Percentiles rank a stretch among this genome's conserved stretches.
These are phyloP conservation scores for Cylloceria caligata DNA, from an alignment of 2,888 invertebrate species.

Conservation along the genomic window DNA sequence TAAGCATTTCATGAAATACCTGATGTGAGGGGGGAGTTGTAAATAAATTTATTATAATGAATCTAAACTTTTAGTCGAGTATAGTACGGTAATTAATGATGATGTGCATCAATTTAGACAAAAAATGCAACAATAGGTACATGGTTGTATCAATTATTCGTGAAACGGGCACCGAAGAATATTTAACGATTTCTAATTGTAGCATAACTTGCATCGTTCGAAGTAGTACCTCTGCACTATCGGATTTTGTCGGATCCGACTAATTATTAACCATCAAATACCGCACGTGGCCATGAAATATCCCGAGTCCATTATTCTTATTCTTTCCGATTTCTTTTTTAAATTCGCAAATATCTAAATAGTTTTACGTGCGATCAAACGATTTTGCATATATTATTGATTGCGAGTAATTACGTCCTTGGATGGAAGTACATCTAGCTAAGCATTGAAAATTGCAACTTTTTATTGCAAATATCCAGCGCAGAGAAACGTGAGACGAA, in stretches of 20 bases:
- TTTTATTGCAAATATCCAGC: slow-evolving; percentile 56
- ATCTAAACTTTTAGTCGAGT: slow-evolving; percentile 42
- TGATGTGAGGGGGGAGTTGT: slow-evolving; percentile 60
- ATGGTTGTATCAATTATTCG: slow-evolving; percentile 18
- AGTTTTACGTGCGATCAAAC: slow-evolving; percentile 29
- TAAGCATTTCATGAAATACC: slow-evolving; percentile 15
- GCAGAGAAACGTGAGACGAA: slow-evolving; percentile 25
- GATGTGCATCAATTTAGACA: slow-evolving; percentile 7
- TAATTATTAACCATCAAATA: slow-evolving; percentile 1
- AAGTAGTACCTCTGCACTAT: not conserved
- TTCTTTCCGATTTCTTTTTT: slow-evolving; percentile 22
- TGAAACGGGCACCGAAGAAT: slow-evolving; percentile 24
- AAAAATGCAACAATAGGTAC: slow-evolving; percentile 9
- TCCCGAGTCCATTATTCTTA: slow-evolving; percentile 18
- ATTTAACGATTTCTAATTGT: slow-evolving; percentile 22
- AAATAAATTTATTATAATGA: slow-evolving; percentile 68
- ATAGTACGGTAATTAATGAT: slow-evolving; percentile 34
- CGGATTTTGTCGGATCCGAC: slow-evolving; percentile 32
- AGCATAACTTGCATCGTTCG: slow-evolving; percentile 24
- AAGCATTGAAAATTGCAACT: slow-evolving; percentile 51
- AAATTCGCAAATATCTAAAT: not conserved
- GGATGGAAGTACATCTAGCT: slow-evolving; percentile 34
- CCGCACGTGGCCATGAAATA: slow-evolving; percentile 11
- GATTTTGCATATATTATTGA: slow-evolving; percentile 7
- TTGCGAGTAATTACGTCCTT: slow-evolving; percentile 40